Base-by-base conservation (phyloP, 1,140 invertebrate genomes). In the Chymomyza costata region DNA sequence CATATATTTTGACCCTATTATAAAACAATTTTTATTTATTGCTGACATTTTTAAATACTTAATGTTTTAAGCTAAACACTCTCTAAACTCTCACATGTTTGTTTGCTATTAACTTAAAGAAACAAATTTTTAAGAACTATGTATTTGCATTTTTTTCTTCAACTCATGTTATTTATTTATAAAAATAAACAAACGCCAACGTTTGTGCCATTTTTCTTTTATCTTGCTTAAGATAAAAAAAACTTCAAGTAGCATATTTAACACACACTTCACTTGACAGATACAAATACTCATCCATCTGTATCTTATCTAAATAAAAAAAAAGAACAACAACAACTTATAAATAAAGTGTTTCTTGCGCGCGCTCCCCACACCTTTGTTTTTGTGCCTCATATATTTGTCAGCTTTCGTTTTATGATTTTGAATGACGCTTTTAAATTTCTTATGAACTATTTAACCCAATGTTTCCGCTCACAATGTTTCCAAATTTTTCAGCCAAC, bases 221-320 rank as follows among this genome's bases (percentile, higher is more conserved):
- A 70, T 70, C 62, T 47, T 51, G 31, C 39, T 14, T 48, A 58
- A 69, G 70, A 55, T 65, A 76, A 76, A 76, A 30, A 43, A 39
- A 51, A 53, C 55, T 45, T 54, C 34, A 48, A 19, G 31, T 49
- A 53, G 38, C 60, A 49, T 18, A 31, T 37, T 25, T 18, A 48
- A 14, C 55, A 53, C 43, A 28, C 61, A 69, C 55, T 65, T 61
- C 46, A 57, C 64, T 51, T 46, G 45, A 71, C 57, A 71, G 62
- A 71, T 69, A 65, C 71, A 76, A 66, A 55, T 69, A n/a, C n/a
- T n/a, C n/a, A n/a, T n/a, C n/a, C n/a, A n/a, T n/a, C n/a, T 63
- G 53, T 78, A 78, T 78, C 70, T 76, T 76, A 76, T 76, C 70
- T n/a, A n/a, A n/a, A n/a, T n/a, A n/a, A n/a, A n/a, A n/a, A n/a